Evolutionary conservation across 2,888 invertebrate species (phyloP).

Genomic region (Philereme transversata): DNA sequence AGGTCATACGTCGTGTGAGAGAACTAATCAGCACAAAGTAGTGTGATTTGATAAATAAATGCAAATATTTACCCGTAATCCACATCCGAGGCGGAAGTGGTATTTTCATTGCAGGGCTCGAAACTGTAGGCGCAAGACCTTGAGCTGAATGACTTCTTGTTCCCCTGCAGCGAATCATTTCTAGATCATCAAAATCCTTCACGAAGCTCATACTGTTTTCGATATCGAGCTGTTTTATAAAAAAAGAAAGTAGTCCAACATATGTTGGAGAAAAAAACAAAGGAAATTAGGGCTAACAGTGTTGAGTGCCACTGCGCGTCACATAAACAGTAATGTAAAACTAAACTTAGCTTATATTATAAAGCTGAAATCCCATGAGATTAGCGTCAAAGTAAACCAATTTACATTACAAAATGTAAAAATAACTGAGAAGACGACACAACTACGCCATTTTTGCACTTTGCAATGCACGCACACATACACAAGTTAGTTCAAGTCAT

Average conservation of each 20-base stretch:
- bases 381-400: conserved; percentile 75
- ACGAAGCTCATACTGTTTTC: conserved; percentile 60
- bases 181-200: conserved; percentile 51
- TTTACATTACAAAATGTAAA: conserved; percentile 74
- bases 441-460: conserved; percentile 68
- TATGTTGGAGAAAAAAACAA: conserved; percentile 68
- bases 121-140: conserved; percentile 64
- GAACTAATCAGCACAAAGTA: conserved; percentile 9
- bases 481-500: not conserved
- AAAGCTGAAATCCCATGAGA: conserved; percentile 70
- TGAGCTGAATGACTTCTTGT: conserved; percentile 75
- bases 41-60: conserved; percentile 13
- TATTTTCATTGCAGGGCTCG: conserved; percentile 74
- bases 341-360: conserved; percentile 47
- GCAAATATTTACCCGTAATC: conserved; percentile 69
- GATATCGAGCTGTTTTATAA: conserved; percentile 49
- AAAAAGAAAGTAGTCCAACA: conserved; percentile 66
- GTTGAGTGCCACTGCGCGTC: conserved; percentile 47
- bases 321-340: conserved; percentile 39
- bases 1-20: conserved; percentile 21
- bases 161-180: conserved; percentile 49
- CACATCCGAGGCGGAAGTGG: conserved; percentile 79
- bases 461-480: conserved; percentile 28
- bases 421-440: conserved; percentile 62
- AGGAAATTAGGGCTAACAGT: conserved; percentile 55